Evolutionary conservation across 92 coral and sea anemone species (phyloP).

Genomic region (Desmophyllum pertusum): DNA sequence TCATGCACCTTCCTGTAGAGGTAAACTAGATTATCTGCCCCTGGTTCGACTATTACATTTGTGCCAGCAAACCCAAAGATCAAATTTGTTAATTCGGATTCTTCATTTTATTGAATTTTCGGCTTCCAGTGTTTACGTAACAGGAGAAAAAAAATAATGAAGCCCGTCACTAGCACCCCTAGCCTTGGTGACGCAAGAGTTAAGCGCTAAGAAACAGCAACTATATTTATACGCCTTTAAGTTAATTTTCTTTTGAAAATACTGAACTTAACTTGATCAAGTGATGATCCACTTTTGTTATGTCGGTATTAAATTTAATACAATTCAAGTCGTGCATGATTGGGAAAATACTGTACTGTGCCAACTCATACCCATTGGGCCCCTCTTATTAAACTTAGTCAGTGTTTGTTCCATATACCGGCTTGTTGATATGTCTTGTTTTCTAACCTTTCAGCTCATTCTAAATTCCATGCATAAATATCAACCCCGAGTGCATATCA

Average conservation of each 20-base stretch:
- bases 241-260: too few relatives aligned
- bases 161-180: background rate
- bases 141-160: background rate
- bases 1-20: background rate
- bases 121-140: background rate
- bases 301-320: too few relatives aligned
- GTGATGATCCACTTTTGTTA: background rate
- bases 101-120: background rate
- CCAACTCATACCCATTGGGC: too few relatives aligned
- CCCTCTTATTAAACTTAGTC: background rate
- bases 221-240: background rate
- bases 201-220: background rate
- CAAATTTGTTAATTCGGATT: background rate
- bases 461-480: conserved; percentile 98
- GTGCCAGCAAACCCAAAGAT: background rate
- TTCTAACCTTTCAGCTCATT: conserved; percentile 68
- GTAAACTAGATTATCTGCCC: background rate
- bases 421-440: conserved; percentile 2
- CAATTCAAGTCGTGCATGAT: background rate
- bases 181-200: background rate
- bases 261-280: background rate
- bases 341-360: background rate
- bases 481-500: conserved; percentile 90
- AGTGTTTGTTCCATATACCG: background rate
- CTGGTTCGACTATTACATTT: background rate